These are phyloP conservation scores for Tenualosa ilisha DNA, from an alignment of 2,797 vertebrate species.

Conservation along the genomic window DNA sequence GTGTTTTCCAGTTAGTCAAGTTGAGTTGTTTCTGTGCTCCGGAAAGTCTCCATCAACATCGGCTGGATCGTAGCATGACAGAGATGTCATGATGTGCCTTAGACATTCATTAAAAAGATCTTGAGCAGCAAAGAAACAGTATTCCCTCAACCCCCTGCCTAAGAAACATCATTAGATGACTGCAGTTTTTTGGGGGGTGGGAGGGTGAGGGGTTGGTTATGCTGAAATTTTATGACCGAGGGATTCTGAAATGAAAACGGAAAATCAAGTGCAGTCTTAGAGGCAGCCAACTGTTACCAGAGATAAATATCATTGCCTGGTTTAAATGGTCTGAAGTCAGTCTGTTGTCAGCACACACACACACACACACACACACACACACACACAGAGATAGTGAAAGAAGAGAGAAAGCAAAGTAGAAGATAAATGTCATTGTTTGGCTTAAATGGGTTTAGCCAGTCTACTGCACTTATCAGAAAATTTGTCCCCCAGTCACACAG, in stretches of 20 bases:
- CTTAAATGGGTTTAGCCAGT: not conserved
- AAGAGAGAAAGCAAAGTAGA: not conserved
- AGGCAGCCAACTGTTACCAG: not conserved
- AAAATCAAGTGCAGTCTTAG: not conserved
- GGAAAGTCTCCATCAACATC: not conserved
- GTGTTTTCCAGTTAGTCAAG: not conserved
- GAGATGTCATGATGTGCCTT: not conserved
- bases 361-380: not conserved
- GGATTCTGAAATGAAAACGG: not conserved
- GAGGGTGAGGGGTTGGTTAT: not conserved
- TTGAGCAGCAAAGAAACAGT: too few relatives aligned
- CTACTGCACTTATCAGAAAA: conserved; percentile 18
- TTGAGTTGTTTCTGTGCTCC: too few relatives aligned
- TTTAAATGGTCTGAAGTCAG: conserved; percentile 4
- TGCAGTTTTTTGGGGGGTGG: not conserved
- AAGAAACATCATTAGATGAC: not conserved
- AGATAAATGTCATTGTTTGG: not conserved
- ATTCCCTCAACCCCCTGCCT: too few relatives aligned
- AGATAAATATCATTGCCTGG: not conserved
- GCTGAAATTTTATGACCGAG: not conserved
- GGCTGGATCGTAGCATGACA: not conserved
- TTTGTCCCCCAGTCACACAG: not conserved
- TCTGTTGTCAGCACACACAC: not conserved
- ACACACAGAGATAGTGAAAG: not conserved
- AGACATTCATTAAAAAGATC: too few relatives aligned